These are phyloP conservation scores for Erethizon dorsatum DNA, from an alignment of 2,797 vertebrate genomes.

Conservation along the genomic window DNA sequence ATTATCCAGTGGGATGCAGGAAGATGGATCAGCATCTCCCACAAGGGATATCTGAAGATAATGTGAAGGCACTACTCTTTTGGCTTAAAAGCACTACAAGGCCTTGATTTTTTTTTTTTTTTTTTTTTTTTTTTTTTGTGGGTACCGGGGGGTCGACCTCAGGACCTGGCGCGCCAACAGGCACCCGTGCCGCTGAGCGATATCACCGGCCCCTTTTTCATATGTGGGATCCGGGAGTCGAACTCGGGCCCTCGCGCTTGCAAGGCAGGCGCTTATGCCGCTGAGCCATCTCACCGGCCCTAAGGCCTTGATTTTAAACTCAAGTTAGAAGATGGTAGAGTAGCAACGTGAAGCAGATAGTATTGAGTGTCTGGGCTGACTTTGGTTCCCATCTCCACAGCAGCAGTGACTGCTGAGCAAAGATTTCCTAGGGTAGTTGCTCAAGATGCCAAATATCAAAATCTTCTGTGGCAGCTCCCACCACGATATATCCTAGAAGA, in stretches of 20 bases:
- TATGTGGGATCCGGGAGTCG: too few relatives aligned
- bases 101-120: slow-evolving; percentile 34
- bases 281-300: too few relatives aligned
- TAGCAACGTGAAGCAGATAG: neutral
- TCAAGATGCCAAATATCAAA: neutral
- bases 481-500: neutral
- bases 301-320: slow-evolving; percentile 57
- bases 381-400: neutral
- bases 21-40: neutral
- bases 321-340: neutral
- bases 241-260: too few relatives aligned
- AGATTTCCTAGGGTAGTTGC: neutral
- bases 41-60: slow-evolving; percentile 12
- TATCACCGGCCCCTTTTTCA: too few relatives aligned
- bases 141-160: too few relatives aligned
- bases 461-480: neutral
- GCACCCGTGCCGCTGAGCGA: too few relatives aligned
- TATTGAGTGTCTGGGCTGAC: neutral
- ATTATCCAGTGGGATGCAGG: neutral
- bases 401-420: neutral
- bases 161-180: too few relatives aligned
- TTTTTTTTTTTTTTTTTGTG: too few relatives aligned
- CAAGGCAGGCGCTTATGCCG: too few relatives aligned
- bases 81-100: slow-evolving; percentile 41
- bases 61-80: neutral